Base-by-base conservation (phyloP, 2,113 vertebrate genomes). In the Pelodiscus sinensis region DNA sequence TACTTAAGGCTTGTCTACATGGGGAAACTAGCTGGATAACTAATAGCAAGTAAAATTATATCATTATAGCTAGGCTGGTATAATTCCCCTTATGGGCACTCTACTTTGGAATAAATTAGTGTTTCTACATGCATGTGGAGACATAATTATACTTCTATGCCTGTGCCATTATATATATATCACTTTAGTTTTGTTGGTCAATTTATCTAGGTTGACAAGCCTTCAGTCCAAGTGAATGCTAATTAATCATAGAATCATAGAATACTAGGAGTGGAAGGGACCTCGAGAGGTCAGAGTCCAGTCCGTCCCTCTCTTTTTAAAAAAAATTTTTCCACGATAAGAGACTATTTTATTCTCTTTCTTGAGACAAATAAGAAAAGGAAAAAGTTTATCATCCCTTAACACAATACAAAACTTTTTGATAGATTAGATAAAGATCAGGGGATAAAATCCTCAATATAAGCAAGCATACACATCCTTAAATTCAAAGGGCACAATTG, bases 31-130 rank as follows among this genome's bases (percentile, higher is more conserved):
- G 19, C 38, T 44, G 71, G 21, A 75, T 6, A 91, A 91, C n/a
- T 77, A 38, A 0, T 24, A 93, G 14, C 84, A 85, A 44, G 29
- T 75, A 93, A 96, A 95, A 92, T 90, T 79, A 83, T 65, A 65
- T 5, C 31, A 68, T 7, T 68, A 35, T 50, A 24, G 38, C 21
- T 50, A 38, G 44, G 38, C 35, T 25, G 38, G 51, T 6, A 44
- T 50, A 81, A 62, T 3, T 80, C 58, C 78, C 25, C 44, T 6
- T 87, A 13, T 11, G 35, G 57, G 25, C 62, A 83, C 9, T 90
- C 31, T 80, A 85, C 44, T 86, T 93, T 84, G 77, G 4, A 85
- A 11, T 51, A 58, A 12, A 75, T 25, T 25, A 75, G 29, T 4
- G 22, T 75, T 19, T 50, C 73, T 44, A 44, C 44, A 5, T 44